These are phyloP conservation scores for Petrocephalus microphthalmus DNA, from an alignment of 2,113 vertebrate genomes.

Conservation along the genomic window DNA sequence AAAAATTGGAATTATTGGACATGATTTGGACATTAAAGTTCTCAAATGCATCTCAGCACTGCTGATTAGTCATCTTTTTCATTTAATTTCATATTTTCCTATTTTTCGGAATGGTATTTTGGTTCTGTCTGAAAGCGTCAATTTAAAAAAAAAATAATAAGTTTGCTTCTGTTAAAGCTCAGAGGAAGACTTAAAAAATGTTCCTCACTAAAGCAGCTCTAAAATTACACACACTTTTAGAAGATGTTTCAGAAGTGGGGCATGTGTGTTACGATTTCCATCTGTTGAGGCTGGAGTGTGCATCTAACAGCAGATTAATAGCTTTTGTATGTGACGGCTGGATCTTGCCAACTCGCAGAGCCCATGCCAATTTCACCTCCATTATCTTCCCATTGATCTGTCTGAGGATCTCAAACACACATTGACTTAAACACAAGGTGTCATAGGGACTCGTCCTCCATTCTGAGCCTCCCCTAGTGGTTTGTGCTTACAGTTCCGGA, in stretches of 20 bases:
- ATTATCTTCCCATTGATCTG: background rate
- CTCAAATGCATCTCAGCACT: slow-evolving; percentile 25
- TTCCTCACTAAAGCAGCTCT: background rate
- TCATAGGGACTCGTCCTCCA: background rate
- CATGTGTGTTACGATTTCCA: background rate
- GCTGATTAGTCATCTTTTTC: slow-evolving; percentile 25
- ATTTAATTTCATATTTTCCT: background rate
- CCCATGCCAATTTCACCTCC: background rate
- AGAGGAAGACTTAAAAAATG: background rate
- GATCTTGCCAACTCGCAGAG: background rate
- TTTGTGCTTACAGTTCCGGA: background rate
- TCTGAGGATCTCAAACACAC: background rate
- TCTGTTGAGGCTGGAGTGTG: background rate
- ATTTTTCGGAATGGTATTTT: background rate
- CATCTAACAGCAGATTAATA: background rate
- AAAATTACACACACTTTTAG: background rate
- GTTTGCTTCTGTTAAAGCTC: background rate
- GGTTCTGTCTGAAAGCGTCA: background rate
- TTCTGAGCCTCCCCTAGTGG: background rate
- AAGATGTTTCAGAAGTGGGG: background rate
- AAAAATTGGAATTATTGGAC: slow-evolving; percentile 20
- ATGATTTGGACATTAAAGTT: slow-evolving; percentile 35
- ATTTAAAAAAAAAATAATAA: background rate
- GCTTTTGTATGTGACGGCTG: background rate
- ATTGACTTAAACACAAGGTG: background rate